Conservation (phyloP, 1,140 invertebrate genomes). For the Microplitis mediator region DNA sequence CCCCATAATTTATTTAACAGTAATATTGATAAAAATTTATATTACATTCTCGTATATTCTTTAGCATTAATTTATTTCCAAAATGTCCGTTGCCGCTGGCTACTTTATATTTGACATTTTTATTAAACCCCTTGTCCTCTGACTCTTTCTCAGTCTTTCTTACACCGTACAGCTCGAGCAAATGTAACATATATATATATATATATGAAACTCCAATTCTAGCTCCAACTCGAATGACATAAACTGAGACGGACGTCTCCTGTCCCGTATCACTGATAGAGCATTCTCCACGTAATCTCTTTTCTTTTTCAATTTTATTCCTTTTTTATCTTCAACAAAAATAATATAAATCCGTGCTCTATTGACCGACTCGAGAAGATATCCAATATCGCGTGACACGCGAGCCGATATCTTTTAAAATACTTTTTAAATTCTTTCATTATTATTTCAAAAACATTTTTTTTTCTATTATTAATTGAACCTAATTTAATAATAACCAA, state of each 20-base stretch:
- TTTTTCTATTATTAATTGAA: too few relatives aligned
- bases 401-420: too few relatives aligned
- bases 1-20: too few relatives aligned
- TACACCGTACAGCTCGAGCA: too few relatives aligned
- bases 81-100: conserved; percentile 58
- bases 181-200: neutral
- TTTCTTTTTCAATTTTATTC: conserved; percentile 1
- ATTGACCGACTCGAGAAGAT: neutral
- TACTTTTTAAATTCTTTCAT: too few relatives aligned
- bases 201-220: too few relatives aligned
- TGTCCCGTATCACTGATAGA: conserved; percentile 48
- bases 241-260: conserved; percentile 23
- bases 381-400: too few relatives aligned
- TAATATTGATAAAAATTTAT: too few relatives aligned
- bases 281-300: conserved; percentile 48
- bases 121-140: conserved; percentile 54
- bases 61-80: conserved; percentile 61
- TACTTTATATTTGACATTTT: conserved; percentile 65
- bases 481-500: too few relatives aligned
- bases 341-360: conserved; percentile 3
- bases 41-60: conserved; percentile 29
- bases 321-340: neutral
- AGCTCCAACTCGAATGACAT: conserved; percentile 20
- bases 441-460: too few relatives aligned
- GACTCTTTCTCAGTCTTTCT: conserved; percentile 29